phyloP scores from a whole-genome alignment of 2,888 invertebrate species.

The Eupsilia transversa region DNA sequence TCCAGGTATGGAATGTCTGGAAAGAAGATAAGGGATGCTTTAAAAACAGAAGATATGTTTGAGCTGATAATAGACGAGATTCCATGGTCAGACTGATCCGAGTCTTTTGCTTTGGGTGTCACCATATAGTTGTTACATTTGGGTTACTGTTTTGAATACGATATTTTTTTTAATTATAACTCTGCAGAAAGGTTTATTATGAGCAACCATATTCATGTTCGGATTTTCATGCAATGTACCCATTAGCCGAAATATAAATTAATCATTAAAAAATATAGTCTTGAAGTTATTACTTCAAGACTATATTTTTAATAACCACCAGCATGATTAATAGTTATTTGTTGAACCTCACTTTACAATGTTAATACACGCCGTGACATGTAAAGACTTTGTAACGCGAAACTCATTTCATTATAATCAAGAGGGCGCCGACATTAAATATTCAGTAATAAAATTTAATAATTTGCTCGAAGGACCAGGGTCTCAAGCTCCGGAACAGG shows the following conservation, averaged over 20 bases:
- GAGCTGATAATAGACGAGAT: neutral
- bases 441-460: constrained; percentile 65
- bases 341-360: constrained; percentile 8
- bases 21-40: constrained; percentile 57
- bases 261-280: neutral
- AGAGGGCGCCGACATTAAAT: constrained; percentile 52
- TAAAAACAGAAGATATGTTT: neutral
- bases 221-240: neutral
- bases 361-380: constrained; percentile 35
- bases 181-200: neutral
- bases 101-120: neutral
- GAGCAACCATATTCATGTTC: neutral
- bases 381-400: constrained; percentile 42
- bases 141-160: too few species aligned
- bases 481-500: constrained; percentile 44
- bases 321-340: constrained; percentile 28
- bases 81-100: neutral
- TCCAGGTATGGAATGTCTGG: constrained; percentile 93
- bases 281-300: too few species aligned
- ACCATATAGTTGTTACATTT: too few species aligned
- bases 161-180: neutral
- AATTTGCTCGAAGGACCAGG: constrained; percentile 55
- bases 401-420: constrained; percentile 58
- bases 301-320: constrained; percentile 1
- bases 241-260: neutral